Percentiles rank a stretch among this genome's conserved stretches.
Conservation (phyloP, 2,797 vertebrate species). For the Sebastes elongatus region DNA sequence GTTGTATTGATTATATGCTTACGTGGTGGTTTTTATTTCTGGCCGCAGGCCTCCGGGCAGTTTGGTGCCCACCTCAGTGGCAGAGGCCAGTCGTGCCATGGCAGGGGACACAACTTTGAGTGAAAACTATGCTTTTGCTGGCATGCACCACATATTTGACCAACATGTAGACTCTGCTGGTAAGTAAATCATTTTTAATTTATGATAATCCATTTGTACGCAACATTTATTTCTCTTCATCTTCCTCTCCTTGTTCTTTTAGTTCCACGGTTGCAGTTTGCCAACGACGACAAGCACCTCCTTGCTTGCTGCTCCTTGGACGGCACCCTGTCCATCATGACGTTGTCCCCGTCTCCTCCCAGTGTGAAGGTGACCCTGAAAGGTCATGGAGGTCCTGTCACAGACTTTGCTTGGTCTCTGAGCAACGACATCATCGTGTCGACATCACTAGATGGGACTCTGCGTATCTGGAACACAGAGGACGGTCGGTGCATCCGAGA, state of each 20-base stretch:
- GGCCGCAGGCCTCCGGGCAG: constrained; percentile 88
- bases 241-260: not conserved
- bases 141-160: constrained; percentile 97
- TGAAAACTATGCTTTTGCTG: constrained; percentile 96
- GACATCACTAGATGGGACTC: constrained; percentile 90
- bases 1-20: constrained; percentile 42
- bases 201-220: not conserved
- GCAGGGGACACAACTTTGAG: constrained; percentile 94
- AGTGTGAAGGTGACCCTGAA: constrained; percentile 89
- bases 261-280: constrained; percentile 94
- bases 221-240: not conserved
- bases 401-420: constrained; percentile 95
- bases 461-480: constrained; percentile 95
- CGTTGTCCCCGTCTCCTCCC: constrained; percentile 89
- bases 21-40: constrained; percentile 23
- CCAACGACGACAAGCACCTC: constrained; percentile 94
- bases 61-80: constrained; percentile 92
- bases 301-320: constrained; percentile 95
- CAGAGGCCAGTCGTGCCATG: constrained; percentile 96
- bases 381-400: constrained; percentile 89
- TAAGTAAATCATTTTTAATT: constrained; percentile 40
- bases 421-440: constrained; percentile 96
- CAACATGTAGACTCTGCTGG: constrained; percentile 95
- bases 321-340: constrained; percentile 91
- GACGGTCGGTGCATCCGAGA: constrained; percentile 93